Base-by-base conservation (phyloP, 2,113 vertebrate species). In the Engraulis encrasicolus region DNA sequence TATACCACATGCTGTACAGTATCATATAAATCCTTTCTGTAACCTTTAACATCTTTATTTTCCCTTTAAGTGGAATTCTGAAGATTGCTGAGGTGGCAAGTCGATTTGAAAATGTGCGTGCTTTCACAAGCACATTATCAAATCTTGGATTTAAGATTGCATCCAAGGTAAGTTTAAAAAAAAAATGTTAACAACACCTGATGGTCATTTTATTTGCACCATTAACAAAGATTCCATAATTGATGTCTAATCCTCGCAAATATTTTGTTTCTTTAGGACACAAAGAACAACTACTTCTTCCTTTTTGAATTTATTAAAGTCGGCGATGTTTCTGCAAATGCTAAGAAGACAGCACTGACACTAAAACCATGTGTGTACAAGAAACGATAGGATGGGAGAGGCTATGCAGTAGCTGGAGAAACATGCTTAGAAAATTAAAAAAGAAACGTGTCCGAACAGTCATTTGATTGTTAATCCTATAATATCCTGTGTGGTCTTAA, bases 81-180 rank as follows among this genome's bases (percentile, higher is more conserved):
- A 95, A 98, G 93, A 94, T 99, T 79, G 97, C 97, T 0, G 98
- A 99, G 87, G 97, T 99, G 71, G 96, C 97, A 40, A 99, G 98
- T 78, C 95, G 98, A 78, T 99, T 99, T 20, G 95, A 95, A 50
- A 94, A 97, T 74, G 86, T 93, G 31, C 89, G 88, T 0, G 88
- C 52, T 82, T 99, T 99, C 82, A 0, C 94, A 54, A 90, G 85
- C 0, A 94, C 94, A 0, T 88, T 99, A 89, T 84, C 91, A 2
- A 91, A 86, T 74, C 91, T 99, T 74, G 98, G 98, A 80, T 99
- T 99, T 92, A 97, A 92, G 87, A 80, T 94, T 2, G 50, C 92
- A 78, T 93, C 91, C 71, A 98, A 97, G 97, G 98, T 99, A 88
- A 90, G n/a, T 20, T 11, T 27, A 61, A 37, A 14, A 31, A 31